phyloP scores from a whole-genome alignment of 2,888 invertebrate genomes.

The Agriopis leucophaearia region DNA sequence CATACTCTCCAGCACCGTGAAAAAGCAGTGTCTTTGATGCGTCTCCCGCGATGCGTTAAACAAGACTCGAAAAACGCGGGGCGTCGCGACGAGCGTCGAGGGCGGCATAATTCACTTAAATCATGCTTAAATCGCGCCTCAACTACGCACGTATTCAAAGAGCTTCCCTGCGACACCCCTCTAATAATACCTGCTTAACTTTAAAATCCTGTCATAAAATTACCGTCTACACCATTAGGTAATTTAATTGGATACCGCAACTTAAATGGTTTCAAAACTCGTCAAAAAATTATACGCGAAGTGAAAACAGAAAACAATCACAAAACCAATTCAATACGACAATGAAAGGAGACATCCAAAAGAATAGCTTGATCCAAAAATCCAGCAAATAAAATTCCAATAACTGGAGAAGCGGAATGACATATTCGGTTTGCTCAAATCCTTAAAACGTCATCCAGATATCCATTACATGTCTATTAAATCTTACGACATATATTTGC shows the following conservation, averaged over 20 bases:
- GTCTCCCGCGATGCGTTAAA: constrained; percentile 77
- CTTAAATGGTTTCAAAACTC: constrained; percentile 13
- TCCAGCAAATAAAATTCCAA: constrained; percentile 85
- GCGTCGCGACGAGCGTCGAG: constrained; percentile 55
- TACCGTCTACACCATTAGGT: constrained; percentile 13
- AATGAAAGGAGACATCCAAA: constrained; percentile 53
- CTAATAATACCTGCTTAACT: constrained; percentile 51
- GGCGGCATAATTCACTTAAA: constrained; percentile 80
- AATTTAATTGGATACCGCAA: constrained; percentile 22
- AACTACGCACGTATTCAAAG: constrained; percentile 68
- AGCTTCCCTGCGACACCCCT: constrained; percentile 56
- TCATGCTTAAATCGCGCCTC: constrained; percentile 76
- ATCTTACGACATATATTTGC: constrained; percentile 87
- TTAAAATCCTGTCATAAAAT: constrained; percentile 38
- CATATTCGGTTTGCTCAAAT: constrained; percentile 87
- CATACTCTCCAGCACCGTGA: constrained; percentile 60
- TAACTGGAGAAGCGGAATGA: constrained; percentile 80
- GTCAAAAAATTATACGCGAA: background rate
- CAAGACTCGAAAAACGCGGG: constrained; percentile 66
- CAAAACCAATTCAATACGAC: constrained; percentile 39
- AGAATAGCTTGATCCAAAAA: constrained; percentile 77
- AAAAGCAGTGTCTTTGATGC: constrained; percentile 70
- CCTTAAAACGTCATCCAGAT: constrained; percentile 87
- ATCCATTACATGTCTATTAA: constrained; percentile 87
- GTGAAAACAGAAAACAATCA: constrained; percentile 24